Conservation (phyloP, 2,113 vertebrate genomes). For the Ceratotherium simum region DNA sequence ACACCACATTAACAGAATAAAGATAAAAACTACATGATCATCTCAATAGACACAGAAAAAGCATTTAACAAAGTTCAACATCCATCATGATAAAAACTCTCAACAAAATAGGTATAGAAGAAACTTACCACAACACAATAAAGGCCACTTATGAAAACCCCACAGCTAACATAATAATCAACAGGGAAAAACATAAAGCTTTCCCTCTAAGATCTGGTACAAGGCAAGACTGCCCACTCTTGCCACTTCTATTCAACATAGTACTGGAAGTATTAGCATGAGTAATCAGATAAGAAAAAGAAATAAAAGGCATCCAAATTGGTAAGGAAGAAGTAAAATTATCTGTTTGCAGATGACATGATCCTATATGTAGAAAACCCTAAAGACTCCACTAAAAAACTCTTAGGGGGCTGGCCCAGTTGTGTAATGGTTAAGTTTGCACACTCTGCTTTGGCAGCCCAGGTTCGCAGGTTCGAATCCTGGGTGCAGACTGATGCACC, state of each 20-base stretch:
- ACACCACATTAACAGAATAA: not conserved
- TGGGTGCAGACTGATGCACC: too few relatives aligned
- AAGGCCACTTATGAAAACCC: not conserved
- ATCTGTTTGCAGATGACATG: not conserved
- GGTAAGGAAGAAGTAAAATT: not conserved
- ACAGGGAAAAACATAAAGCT: not conserved
- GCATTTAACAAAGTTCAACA: not conserved
- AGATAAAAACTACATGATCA: not conserved
- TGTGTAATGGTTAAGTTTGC: too few relatives aligned
- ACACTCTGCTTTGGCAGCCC: too few relatives aligned
- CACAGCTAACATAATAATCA: not conserved
- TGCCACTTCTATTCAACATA: not conserved
- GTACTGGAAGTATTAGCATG: not conserved
- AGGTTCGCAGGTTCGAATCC: too few relatives aligned
- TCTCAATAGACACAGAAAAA: not conserved
- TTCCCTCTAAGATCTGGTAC: not conserved
- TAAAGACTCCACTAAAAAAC: not conserved
- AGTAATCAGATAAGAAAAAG: not conserved
- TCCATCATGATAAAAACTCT: not conserved
- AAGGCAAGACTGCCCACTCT: not conserved
- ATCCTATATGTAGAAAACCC: not conserved
- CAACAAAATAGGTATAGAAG: not conserved
- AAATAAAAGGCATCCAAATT: not conserved
- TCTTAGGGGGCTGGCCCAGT: not conserved
- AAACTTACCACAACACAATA: not conserved